Percentiles rank a stretch among this genome's conserved stretches.
These are phyloP conservation scores for Eubucco bourcierii DNA, from an alignment of 2,113 vertebrate species.

Conservation along the genomic window DNA sequence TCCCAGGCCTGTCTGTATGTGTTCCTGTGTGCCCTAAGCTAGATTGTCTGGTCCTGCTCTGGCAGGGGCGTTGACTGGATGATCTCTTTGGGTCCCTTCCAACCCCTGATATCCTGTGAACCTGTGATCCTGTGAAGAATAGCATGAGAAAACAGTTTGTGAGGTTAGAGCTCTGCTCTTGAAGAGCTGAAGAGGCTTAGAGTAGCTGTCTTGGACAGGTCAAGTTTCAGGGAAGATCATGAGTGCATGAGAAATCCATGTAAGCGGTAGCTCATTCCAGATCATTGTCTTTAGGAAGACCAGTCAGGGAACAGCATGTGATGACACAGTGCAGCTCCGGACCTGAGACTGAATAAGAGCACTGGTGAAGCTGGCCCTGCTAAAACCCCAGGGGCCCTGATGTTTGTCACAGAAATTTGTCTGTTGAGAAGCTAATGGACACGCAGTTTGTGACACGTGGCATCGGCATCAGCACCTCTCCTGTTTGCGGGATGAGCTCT, in stretches of 20 bases:
- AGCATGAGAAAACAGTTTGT: not conserved
- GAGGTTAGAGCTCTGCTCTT: not conserved
- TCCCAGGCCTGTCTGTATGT: no score
- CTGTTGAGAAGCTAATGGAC: not conserved
- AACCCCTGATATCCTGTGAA: no score
- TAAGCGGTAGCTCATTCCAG: not conserved
- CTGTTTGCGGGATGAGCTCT: not conserved
- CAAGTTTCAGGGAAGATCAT: not conserved
- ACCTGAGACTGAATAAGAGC: not conserved
- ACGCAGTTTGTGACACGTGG: fast-evolving
- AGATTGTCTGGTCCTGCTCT: no score
- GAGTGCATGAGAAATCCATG: not conserved
- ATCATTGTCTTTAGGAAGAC: not conserved
- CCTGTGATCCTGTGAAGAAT: not conserved
- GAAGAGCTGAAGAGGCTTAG: not conserved
- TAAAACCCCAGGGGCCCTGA: not conserved
- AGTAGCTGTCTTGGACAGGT: not conserved
- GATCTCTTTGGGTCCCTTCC: no score
- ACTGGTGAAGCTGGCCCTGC: not conserved
- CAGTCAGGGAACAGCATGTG: not conserved
- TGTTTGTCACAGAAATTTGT: not conserved
- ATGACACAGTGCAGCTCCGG: not conserved
- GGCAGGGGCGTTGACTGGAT: no score
- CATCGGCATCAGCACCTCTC: fast-evolving
- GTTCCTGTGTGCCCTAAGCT: no score